A percentile compares a stretch with the other conserved stretches of the same genome.
Evolutionary conservation across 2,888 invertebrate genomes (phyloP).

Genomic region (Subacronicta megacephala): DNA sequence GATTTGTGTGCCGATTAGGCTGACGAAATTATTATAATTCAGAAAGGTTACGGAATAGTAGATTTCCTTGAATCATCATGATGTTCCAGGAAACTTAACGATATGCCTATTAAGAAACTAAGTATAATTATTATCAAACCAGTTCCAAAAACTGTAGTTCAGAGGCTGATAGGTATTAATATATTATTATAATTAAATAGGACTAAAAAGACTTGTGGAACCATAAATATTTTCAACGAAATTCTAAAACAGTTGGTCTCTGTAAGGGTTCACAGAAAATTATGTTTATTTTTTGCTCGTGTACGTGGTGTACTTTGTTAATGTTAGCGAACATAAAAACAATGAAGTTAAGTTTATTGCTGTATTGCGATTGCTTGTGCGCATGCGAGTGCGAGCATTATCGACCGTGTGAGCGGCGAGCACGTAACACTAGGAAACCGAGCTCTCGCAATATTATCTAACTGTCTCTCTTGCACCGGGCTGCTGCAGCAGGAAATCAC

Average conservation of each 20-base stretch:
- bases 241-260: slow-evolving; percentile 7
- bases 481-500: slow-evolving; percentile 11
- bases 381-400: slow-evolving; percentile 37
- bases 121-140: slow-evolving; percentile 46
- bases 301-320: slow-evolving; percentile 61
- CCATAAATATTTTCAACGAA: neutral
- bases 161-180: neutral
- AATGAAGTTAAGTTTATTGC: no score
- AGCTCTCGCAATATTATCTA: slow-evolving; percentile 77
- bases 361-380: slow-evolving; percentile 58
- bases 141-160: slow-evolving; percentile 36
- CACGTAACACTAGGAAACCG: slow-evolving; percentile 81
- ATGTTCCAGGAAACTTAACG: slow-evolving; percentile 73
- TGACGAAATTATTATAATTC: slow-evolving; percentile 84
- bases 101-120: slow-evolving; percentile 60
- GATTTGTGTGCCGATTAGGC: slow-evolving; percentile 77
- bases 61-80: slow-evolving; percentile 83
- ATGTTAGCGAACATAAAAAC: slow-evolving; percentile 62
- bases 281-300: slow-evolving; percentile 45
- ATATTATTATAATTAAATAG: neutral
- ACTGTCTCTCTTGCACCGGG: slow-evolving; percentile 54
- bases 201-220: neutral
- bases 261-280: slow-evolving; percentile 27
- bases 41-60: slow-evolving; percentile 82
- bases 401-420: slow-evolving; percentile 50